Conservation (phyloP, 2,113 vertebrate genomes). For the Paradoxurus hermaphroditus region DNA sequence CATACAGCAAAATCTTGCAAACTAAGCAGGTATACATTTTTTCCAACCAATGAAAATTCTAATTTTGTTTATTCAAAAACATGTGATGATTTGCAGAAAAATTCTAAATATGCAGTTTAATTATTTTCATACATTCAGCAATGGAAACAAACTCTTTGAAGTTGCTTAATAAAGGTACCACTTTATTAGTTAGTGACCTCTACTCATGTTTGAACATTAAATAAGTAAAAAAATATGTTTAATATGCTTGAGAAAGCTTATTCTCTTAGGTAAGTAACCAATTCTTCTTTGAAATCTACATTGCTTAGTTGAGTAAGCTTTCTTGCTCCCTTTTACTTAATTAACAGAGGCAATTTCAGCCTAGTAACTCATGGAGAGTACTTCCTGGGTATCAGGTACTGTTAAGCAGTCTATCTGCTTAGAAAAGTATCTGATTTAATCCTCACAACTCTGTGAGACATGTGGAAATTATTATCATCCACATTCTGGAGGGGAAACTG, state of each 20-base stretch:
- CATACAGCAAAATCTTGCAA: background rate
- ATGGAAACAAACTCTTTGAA: background rate
- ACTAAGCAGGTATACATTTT: background rate
- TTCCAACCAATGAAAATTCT: background rate
- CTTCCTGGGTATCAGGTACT: background rate
- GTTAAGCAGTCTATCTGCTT: background rate
- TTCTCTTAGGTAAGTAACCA: background rate
- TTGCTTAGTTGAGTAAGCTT: background rate
- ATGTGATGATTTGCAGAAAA: background rate
- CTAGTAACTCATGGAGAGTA: background rate
- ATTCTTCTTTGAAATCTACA: background rate
- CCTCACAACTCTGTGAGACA: background rate
- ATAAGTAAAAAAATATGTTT: background rate
- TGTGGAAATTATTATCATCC: background rate
- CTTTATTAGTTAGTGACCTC: background rate
- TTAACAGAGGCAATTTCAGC: background rate
- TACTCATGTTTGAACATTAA: background rate
- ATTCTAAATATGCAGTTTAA: background rate
- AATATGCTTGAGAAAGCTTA: background rate
- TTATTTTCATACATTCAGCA: background rate
- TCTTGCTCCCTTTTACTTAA: background rate
- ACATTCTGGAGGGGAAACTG: background rate
- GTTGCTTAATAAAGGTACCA: background rate
- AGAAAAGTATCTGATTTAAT: background rate
- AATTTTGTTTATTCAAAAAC: background rate